Base-by-base conservation (phyloP, 92 coral and sea anemone genomes). In the Phenganax subtilis region DNA sequence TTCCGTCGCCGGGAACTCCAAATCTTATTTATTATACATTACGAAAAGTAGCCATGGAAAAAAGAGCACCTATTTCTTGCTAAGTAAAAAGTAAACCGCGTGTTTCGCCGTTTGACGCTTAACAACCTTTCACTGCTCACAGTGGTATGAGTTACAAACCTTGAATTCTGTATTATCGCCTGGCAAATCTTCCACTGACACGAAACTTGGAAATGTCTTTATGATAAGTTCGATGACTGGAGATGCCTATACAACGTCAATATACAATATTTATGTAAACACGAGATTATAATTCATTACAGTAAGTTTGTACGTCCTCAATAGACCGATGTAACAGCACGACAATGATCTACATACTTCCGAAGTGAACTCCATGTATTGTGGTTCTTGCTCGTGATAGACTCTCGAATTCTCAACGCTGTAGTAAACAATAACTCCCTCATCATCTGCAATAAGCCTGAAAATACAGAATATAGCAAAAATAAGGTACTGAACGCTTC, bases 361-460 rank as follows among this genome's bases (percentile, higher is more conserved):
- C 9, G 89, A 72, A 37, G 83, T 87, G 81, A 94, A 89, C 51
- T 92, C 97, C 75, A 94, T 61, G 56, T 72, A 84, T 78, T 92
- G 92, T 8, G 88, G 87, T 58, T 89, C 89, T 29, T 75, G 84
- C 75, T 94, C 91, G 84, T 92, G 98, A 64, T 92, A 94, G 10
- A 85, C 81, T 75, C 97, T 85, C 0, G 98, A 94, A 70, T 94
- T 94, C 76, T 91, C 97, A 84, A 90, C 55, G 7, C 88, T 90
- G 81, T 92, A 97, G 58, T 94, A 89, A 51, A 94, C 88, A 54
- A 60, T 81, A 0, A 90, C 86, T n/a, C 85, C 87, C 51, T 90
- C 98, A 12, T 86, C 96, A 66, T 94, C 98, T 54, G 84, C 89
- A 8, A 94, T 89, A n/a, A 91, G 90, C 81, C 98, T 94, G 25